Conservation (phyloP, 37 sponge, comb jelly and placozoan species). For the Diacarnus erythraeanus region DNA sequence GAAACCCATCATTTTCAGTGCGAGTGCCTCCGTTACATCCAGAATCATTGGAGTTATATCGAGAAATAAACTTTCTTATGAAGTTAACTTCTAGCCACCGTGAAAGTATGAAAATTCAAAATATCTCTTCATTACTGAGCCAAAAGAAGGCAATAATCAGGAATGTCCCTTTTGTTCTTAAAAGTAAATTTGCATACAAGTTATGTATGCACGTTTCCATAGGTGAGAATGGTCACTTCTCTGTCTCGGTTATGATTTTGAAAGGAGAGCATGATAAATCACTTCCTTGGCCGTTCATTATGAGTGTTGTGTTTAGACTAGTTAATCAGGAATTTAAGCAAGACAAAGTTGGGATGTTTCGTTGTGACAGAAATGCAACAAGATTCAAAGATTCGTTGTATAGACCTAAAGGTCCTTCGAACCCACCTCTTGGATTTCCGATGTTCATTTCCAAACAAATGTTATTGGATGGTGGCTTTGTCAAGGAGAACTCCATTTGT, state of each 20-base stretch:
- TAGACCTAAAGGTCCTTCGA: conserved; percentile 58
- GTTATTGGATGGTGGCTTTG: not conserved
- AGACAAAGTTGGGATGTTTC: conserved; percentile 53
- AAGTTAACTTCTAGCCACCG: not conserved
- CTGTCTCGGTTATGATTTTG: conserved; percentile 63
- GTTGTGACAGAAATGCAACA: conserved; percentile 41
- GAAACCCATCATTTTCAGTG: not conserved
- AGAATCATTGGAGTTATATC: not conserved
- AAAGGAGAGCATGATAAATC: conserved; percentile 66
- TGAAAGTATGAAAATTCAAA: not conserved
- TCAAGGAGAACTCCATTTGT: not conserved
- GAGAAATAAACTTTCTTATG: not conserved
- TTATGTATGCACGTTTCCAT: not conserved
- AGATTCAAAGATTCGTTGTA: conserved; percentile 29
- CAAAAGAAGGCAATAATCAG: not conserved
- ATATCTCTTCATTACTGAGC: not conserved
- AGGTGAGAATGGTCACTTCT: conserved; percentile 29
- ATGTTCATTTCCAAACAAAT: not conserved
- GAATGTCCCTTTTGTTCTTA: no score
- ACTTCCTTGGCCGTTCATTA: conserved; percentile 65
- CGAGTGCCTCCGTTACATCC: not conserved
- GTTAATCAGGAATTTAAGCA: conserved; percentile 41
- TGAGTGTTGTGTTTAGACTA: conserved; percentile 56
- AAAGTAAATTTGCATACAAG: not conserved
- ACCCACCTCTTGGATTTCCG: conserved; percentile 41